These are phyloP conservation scores for Mormyrus hasselquistii DNA, from an alignment of 2,797 vertebrate genomes.

Conservation along the genomic window DNA sequence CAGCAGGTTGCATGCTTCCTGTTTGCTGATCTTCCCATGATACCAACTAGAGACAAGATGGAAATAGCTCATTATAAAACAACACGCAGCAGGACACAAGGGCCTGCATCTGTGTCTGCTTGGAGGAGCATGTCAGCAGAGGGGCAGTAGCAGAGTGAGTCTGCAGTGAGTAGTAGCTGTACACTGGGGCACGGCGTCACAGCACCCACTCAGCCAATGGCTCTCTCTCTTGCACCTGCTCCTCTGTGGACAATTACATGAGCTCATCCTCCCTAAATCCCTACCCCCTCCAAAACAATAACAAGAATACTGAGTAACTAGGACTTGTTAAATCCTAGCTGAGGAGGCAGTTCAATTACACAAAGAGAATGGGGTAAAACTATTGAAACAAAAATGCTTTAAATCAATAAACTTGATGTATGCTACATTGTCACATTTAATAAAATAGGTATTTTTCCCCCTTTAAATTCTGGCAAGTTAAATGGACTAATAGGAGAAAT, in stretches of 20 bases:
- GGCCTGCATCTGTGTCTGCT: conserved; percentile 3
- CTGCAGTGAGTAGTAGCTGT: conserved; percentile 36
- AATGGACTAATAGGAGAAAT: not conserved
- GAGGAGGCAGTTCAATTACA: not conserved
- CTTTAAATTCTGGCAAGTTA: not conserved
- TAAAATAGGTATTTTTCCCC: not conserved
- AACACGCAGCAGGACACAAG: conserved; percentile 23
- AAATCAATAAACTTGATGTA: not conserved
- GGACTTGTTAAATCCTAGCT: not conserved
- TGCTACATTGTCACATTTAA: not conserved
- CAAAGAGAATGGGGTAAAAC: conserved; percentile 1
- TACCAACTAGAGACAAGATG: conserved; percentile 81
- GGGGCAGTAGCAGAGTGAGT: conserved; percentile 31
- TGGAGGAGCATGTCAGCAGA: conserved; percentile 25
- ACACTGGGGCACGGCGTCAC: conserved; percentile 3
- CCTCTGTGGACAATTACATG: not conserved
- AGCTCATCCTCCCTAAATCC: conserved; percentile 19
- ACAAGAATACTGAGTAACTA: conserved; percentile 15
- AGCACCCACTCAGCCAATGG: conserved; percentile 14
- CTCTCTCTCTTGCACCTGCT: not conserved
- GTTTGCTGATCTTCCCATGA: conserved; percentile 97
- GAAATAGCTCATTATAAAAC: conserved; percentile 48
- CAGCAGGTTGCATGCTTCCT: conserved; percentile 94
- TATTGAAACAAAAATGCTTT: conserved; percentile 20
- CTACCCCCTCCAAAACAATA: conserved; percentile 7